Evolutionary conservation across 2,888 invertebrate species (phyloP), one percentile per base, ranked within the genome.

Genomic region (Ceratothoa steindachneri): DNA sequence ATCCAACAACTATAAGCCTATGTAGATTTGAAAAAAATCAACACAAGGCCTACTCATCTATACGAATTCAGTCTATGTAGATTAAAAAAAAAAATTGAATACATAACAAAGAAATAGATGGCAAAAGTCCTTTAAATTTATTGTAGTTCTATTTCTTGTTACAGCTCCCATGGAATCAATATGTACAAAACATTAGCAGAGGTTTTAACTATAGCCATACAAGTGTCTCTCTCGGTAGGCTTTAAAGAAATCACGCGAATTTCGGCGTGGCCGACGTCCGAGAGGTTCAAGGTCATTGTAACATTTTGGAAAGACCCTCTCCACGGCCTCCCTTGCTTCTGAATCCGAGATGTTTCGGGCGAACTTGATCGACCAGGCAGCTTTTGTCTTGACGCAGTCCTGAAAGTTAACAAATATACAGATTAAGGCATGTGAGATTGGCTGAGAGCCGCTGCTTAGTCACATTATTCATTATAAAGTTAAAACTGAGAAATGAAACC

Each of bases 331-430:
- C 19, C 88, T 85, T 0, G 94, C 96, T 83, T 93, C 90, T 67
- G 87, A 86, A 75, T 87, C 86, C 0, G 88, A 86, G 22, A 96
- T 88, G 82, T 91, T 89, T 71, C 94, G 88, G 0, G 93, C 93
- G 67, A 93, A 90, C 81, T 93, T 82, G 0, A 97, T 89, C 0
- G 97, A 96, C 80, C 89, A 87, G 28, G 92, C 82, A 0, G 97
- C 97, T 86, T 95, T 94, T 0, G 89, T 88, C 84, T 92, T 94
- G 0, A 97, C 97, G 86, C 97, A 97, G 81, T 91, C 88, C 90
- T 92, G 83, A 22, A 73, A 66, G 15, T 5, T 41, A 15, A 41
- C 29, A 0, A 27, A 24, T 0, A 1, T 1, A n/a, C 15, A 69
- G 5, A 66, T 24, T 65, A 22, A 12, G 15, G 24, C 12, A 7